Percentiles rank a stretch among this genome's conserved stretches.
These are phyloP conservation scores for Eriosoma lanigerum DNA, from an alignment of 1,140 invertebrate genomes.

Conservation along the genomic window DNA sequence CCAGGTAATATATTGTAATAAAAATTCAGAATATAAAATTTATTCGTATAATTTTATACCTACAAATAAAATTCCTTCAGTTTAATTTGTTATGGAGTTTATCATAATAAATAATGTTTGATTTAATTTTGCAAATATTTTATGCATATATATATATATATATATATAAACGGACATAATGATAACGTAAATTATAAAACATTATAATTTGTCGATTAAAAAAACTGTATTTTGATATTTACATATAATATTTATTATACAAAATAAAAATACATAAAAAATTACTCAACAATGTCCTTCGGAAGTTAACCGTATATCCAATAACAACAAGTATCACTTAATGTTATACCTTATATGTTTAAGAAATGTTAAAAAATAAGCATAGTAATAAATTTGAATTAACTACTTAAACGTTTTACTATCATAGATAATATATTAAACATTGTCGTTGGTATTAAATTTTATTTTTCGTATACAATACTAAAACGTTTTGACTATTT, in stretches of 20 bases:
- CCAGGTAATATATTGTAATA: too few relatives aligned
- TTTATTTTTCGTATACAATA: not conserved
- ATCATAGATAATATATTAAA: not conserved
- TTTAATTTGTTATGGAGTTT: too few relatives aligned
- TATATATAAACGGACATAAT: too few relatives aligned
- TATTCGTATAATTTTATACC: too few relatives aligned
- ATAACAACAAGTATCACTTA: not conserved
- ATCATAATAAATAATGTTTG: too few relatives aligned
- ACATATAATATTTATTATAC: too few relatives aligned
- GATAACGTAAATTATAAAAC: not conserved
- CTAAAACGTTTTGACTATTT: not conserved
- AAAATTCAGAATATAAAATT: too few relatives aligned
- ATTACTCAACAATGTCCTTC: not conserved
- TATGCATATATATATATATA: too few relatives aligned
- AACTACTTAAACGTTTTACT: not conserved
- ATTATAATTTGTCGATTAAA: not conserved
- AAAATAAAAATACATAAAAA: too few relatives aligned
- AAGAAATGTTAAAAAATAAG: slow-evolving; percentile 1
- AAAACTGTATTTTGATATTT: not conserved
- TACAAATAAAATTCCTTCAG: too few relatives aligned
- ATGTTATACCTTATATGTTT: not conserved
- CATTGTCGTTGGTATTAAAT: not conserved
- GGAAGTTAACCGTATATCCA: not conserved
- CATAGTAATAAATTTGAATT: not conserved
- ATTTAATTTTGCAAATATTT: too few relatives aligned